Conservation (phyloP, 2,888 invertebrate genomes). For the Liposcelis brunnea region DNA sequence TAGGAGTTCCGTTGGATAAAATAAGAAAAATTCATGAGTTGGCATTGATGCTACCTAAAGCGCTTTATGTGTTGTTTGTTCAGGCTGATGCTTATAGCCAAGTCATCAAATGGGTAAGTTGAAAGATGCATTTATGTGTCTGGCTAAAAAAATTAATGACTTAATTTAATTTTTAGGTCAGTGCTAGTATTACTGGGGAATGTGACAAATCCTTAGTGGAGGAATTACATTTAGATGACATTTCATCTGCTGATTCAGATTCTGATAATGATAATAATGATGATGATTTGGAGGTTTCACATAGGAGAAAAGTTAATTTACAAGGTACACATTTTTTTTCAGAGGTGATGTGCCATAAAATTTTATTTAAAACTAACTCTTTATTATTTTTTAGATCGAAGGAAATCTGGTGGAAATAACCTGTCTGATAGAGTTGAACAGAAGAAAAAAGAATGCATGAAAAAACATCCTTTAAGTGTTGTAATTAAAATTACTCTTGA, state of each 20-base stretch:
- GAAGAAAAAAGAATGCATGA: conserved; percentile 44
- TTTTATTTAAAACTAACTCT: neutral
- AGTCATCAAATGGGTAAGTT: conserved; percentile 4
- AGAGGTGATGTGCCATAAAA: neutral
- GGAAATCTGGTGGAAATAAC: conserved; percentile 31
- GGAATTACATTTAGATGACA: neutral
- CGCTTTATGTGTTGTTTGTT: conserved; percentile 73
- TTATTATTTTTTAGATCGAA: conserved; percentile 23
- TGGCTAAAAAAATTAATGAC: conserved; percentile 7
- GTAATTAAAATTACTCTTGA: conserved; percentile 41
- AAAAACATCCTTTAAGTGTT: conserved; percentile 55
- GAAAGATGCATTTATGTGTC: conserved; percentile 35
- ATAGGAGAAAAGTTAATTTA: no score
- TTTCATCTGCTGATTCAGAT: conserved; percentile 5
- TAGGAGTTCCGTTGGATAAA: conserved; percentile 64
- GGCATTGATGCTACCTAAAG: conserved; percentile 57
- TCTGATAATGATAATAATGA: neutral
- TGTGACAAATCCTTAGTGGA: neutral
- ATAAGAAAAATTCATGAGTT: conserved; percentile 58
- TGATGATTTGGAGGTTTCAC: no score
- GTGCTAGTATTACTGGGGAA: neutral
- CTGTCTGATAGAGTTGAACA: conserved; percentile 41
- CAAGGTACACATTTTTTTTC: neutral
- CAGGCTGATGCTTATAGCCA: conserved; percentile 60
- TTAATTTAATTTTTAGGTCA: conserved; percentile 10